Evolutionary conservation across 2,888 invertebrate genomes (phyloP).

Genomic region (Tuberolachnus salignus): DNA sequence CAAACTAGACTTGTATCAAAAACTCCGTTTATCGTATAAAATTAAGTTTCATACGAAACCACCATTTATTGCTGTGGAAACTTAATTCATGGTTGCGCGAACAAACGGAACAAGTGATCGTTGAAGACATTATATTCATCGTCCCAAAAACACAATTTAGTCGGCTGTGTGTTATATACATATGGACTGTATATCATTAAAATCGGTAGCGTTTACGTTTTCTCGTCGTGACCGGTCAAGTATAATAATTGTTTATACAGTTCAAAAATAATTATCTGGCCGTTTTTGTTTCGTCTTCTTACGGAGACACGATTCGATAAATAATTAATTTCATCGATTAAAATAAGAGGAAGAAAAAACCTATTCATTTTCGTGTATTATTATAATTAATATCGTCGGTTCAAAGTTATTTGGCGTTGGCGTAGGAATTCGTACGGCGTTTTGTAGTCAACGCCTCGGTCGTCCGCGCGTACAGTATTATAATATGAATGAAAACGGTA

Average conservation of each 20-base stretch:
- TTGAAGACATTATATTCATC: background rate
- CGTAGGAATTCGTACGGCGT: too few relatives aligned
- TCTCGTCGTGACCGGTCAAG: background rate
- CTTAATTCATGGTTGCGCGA: conserved; percentile 18
- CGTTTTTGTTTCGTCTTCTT: too few relatives aligned
- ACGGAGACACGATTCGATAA: too few relatives aligned
- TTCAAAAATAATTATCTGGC: background rate
- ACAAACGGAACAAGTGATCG: conserved; percentile 37
- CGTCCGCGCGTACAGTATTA: too few relatives aligned
- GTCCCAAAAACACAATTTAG: conserved; percentile 35
- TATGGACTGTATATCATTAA: background rate
- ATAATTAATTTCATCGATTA: too few relatives aligned
- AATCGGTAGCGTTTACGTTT: background rate
- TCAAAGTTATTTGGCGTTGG: too few relatives aligned
- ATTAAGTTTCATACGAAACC: too few relatives aligned
- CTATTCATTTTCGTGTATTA: too few relatives aligned
- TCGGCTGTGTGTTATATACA: background rate
- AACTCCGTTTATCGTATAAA: too few relatives aligned
- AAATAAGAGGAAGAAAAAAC: too few relatives aligned
- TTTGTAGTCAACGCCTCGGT: background rate
- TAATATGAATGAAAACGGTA: conserved; percentile 19
- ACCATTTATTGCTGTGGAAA: background rate
- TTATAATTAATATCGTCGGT: too few relatives aligned
- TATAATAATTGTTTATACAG: background rate
- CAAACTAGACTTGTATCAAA: too few relatives aligned